phyloP scores from a whole-genome alignment of 2,113 vertebrate species.

The Alethe diademata region DNA sequence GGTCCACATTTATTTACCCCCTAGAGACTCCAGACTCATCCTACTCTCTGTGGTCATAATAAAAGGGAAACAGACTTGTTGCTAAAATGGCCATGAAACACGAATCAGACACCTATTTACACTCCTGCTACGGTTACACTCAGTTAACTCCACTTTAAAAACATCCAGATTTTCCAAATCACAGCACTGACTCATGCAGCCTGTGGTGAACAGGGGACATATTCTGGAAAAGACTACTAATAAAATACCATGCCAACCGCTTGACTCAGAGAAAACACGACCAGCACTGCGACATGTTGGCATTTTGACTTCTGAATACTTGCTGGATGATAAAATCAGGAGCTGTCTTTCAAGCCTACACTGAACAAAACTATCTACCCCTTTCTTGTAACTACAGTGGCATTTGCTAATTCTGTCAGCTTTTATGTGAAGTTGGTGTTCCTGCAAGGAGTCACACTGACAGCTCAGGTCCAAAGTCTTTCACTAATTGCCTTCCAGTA shows the following conservation, averaged over 20 bases:
- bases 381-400: not conserved
- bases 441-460: not conserved
- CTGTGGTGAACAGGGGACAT: not conserved
- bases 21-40: not conserved
- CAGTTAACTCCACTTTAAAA: not conserved
- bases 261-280: slow-evolving; percentile 3
- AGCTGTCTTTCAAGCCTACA: not conserved
- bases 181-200: not conserved
- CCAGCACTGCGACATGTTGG: not conserved
- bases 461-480: not conserved
- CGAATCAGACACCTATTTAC: not conserved
- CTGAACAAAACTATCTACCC: not conserved
- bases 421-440: not conserved
- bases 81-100: not conserved
- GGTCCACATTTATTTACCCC: not conserved
- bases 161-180: not conserved
- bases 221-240: not conserved
- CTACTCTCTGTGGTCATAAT: not conserved
- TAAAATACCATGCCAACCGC: not conserved
- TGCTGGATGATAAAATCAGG: not conserved
- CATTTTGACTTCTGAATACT: not conserved
- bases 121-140: not conserved
- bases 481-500: not conserved
- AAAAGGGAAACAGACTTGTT: not conserved
- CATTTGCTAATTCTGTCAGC: not conserved